A percentile compares a stretch with the other conserved stretches of the same genome.
Evolutionary conservation across 2,888 invertebrate species (phyloP).

Genomic region (Zelleria hepariella): DNA sequence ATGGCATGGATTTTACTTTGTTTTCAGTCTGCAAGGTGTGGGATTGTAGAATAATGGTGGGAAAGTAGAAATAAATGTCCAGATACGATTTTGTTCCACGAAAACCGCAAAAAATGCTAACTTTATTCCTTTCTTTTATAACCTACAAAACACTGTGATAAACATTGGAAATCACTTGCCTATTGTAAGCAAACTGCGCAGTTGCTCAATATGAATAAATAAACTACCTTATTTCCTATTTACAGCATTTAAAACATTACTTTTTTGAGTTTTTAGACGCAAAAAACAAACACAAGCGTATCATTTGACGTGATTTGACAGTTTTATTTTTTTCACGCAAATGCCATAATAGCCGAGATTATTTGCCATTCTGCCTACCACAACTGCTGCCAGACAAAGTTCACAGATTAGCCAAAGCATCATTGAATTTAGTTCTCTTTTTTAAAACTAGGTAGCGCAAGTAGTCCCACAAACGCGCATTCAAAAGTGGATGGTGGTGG

Average conservation of each 20-base stretch:
- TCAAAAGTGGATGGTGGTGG: too few relatives aligned
- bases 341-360: background rate
- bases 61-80: background rate
- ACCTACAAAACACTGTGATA: background rate
- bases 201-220: background rate
- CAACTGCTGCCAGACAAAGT: too few relatives aligned
- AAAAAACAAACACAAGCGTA: conserved; percentile 14
- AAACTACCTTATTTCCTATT: conserved; percentile 7
- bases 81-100: background rate
- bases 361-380: background rate
- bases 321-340: background rate
- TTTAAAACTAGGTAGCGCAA: background rate
- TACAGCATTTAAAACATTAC: background rate
- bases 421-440: background rate
- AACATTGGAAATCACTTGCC: background rate
- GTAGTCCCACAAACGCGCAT: background rate
- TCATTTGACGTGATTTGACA: background rate
- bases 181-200: conserved; percentile 2
- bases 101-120: background rate
- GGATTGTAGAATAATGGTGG: background rate
- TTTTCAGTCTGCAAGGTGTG: background rate
- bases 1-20: background rate
- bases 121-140: background rate
- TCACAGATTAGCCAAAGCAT: too few relatives aligned
- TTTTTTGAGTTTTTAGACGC: background rate